These are phyloP conservation scores for Suncus etruscus DNA, from an alignment of 2,113 vertebrate genomes.

Conservation along the genomic window DNA sequence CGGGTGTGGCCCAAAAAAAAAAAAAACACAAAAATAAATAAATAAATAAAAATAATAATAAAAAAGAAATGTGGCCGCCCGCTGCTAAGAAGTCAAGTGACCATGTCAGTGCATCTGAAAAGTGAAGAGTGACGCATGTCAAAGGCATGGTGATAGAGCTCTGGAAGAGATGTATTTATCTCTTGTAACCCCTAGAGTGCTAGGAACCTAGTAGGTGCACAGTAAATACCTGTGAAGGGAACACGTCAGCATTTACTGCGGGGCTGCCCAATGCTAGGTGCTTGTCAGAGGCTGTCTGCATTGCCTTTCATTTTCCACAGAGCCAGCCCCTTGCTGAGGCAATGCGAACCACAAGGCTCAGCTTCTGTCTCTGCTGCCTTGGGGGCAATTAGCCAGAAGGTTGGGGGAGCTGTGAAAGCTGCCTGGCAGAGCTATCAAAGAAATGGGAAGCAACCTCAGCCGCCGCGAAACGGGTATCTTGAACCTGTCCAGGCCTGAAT, in stretches of 20 bases:
- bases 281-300: neutral
- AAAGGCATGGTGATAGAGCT: too few species aligned
- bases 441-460: neutral
- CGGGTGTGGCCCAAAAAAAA: too few species aligned
- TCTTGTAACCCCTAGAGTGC: neutral
- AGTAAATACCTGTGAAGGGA: neutral
- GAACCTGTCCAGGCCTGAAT: neutral
- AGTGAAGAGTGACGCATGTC: neutral
- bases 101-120: neutral
- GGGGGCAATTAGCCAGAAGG: neutral
- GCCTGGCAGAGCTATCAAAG: neutral
- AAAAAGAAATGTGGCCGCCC: too few species aligned
- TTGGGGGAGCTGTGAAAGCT: neutral
- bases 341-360: neutral
- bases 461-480: slow-evolving; percentile 4
- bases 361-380: neutral
- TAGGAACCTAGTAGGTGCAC: neutral
- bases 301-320: neutral
- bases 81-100: neutral
- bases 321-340: neutral
- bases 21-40: too few species aligned
- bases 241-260: neutral
- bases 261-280: neutral
- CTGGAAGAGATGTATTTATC: neutral
- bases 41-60: too few species aligned